These are phyloP conservation scores for Callithrix jacchus DNA, from an alignment of 2,113 vertebrate species.

Conservation along the genomic window DNA sequence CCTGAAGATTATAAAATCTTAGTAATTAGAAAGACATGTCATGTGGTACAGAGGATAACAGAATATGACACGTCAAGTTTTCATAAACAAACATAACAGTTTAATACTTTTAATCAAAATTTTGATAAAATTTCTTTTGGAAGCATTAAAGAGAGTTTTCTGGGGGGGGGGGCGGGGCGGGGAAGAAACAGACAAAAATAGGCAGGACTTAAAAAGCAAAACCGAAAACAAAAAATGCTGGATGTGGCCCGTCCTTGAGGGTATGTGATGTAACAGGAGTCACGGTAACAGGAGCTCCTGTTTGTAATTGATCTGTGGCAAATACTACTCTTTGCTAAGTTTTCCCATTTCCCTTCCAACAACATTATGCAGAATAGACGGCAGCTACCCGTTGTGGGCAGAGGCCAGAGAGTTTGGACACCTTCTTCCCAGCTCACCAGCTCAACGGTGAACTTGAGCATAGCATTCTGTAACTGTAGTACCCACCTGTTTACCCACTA, in stretches of 20 bases:
- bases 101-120: background rate
- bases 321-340: background rate
- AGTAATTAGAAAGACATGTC: background rate
- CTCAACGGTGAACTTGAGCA: background rate
- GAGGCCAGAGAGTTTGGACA: background rate
- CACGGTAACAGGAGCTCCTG: accelerated
- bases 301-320: background rate
- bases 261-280: background rate
- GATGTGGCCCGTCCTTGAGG: background rate
- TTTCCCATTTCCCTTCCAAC: background rate
- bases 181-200: background rate
- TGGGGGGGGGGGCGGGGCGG: background rate
- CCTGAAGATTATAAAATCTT: background rate
- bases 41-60: background rate
- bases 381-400: accelerated
- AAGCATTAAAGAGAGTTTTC: background rate
- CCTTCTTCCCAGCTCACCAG: background rate
- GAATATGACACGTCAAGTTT: background rate
- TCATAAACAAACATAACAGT: background rate
- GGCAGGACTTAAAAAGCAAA: background rate
- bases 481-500: background rate
- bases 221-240: background rate
- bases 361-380: background rate
- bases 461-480: background rate
- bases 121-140: background rate